Base-by-base conservation (phyloP, 2,113 vertebrate species). In the Trochalopteron elliotii region DNA sequence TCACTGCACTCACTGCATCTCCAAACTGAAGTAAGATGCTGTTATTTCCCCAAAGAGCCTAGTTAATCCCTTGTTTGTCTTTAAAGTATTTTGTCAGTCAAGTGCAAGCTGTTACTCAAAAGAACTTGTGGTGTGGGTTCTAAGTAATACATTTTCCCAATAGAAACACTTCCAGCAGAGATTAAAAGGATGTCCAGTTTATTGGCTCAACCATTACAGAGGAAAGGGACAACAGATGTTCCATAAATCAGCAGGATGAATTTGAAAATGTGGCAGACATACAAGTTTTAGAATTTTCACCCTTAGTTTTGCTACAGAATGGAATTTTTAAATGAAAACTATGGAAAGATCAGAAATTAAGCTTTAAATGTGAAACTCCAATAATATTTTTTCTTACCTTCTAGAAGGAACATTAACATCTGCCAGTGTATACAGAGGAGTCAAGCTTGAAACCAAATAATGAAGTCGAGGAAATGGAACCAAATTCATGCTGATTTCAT, bases 401-500 rank as follows among this genome's bases (percentile, higher is more conserved):
- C 99, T 98, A 79, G 98, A 95, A 87, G 98, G 99, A 72, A 99
- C 64, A 74, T 97, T 98, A 85, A 99, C 98, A 96, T 99, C 99
- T 61, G 99, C 98, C 87, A 99, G 78, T 1, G 99, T 99, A 97
- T 99, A 99, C 12, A 99, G 98, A 67, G 99, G 99, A 42, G 99
- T 99, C 59, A 99, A 98, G 83, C 99, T 99, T 83, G 99, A 98
- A 89, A 99, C 98, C 71, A 99, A 98, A 96, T 99, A 99, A 97
- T 99, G 99, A 80, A 99, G 97, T 42, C 97, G 98, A 60, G 99
- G 99, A 97, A 99, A 99, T 5, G 99, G 99, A 78, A 99, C 99
- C 97, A 99, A 97, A 96, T 99, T 99, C 99, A 99, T 99, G 81
- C 98, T 98, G 61, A 99, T 99, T 98, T 99, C 99, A 96, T 99